Percentiles rank a stretch among this genome's conserved stretches.
Evolutionary conservation across 1,140 invertebrate species (phyloP).

Genomic region (Drosophila nannoptera): DNA sequence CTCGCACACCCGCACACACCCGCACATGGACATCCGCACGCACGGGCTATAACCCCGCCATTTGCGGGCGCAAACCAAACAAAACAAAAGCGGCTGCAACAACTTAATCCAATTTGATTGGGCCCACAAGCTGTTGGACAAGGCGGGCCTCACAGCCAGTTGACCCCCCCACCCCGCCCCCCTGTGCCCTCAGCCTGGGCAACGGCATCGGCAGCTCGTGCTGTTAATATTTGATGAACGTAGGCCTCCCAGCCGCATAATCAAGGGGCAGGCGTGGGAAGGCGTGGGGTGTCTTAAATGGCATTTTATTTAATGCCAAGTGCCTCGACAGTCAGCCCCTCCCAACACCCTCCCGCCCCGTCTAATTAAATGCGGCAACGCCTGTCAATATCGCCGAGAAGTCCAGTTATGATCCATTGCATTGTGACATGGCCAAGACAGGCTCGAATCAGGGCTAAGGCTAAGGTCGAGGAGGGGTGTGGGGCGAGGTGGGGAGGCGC

Average conservation of each 20-base stretch:
- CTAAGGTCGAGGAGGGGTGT: neutral
- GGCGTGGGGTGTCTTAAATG: conserved; percentile 64
- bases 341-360: neutral
- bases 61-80: conserved; percentile 15
- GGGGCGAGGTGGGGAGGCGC: no score
- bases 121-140: conserved; percentile 37
- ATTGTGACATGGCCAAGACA: conserved; percentile 14
- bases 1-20: neutral
- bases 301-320: conserved; percentile 72
- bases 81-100: conserved; percentile 53
- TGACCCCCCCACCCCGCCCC: no score
- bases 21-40: conserved; percentile 5
- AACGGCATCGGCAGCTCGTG: conserved; percentile 2
- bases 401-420: conserved; percentile 28
- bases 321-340: conserved; percentile 3
- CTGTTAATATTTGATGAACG: conserved; percentile 41
- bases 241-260: conserved; percentile 23
- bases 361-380: conserved; percentile 49
- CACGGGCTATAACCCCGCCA: neutral
- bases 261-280: conserved; percentile 23
- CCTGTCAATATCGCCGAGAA: conserved; percentile 44
- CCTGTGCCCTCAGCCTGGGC: no score
- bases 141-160: conserved; percentile 8
- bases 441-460: neutral
- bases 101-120: conserved; percentile 77